Base-by-base conservation (phyloP, 2,113 vertebrate genomes). In the Phylloscopus trochiloides region DNA sequence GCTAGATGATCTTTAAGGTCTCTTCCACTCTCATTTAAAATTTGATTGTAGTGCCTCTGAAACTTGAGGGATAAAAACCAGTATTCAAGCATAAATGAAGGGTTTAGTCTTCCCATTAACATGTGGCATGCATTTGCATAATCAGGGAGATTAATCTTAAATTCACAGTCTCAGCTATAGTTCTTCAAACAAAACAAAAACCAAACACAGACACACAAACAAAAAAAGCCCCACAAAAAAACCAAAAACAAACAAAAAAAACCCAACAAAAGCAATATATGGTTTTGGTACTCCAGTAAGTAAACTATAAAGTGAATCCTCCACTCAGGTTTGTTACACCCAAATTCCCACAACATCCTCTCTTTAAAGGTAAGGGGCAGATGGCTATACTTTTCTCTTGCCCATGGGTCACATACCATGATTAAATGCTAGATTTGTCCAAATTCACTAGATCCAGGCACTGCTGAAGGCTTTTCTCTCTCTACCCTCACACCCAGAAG, bases 401-500 rank as follows among this genome's bases (percentile, higher is more conserved):
- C 22, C 34, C 8, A 15, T 7, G 14, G 48, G 24, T 11, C 51
- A 71, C 61, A 29, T 22, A n/a, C 20, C 7, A 32, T 7, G 29
- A 45, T 6, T 54, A 61, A 88, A 52, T 14, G 50, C 11, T 57
- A 68, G 25, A 88, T 43, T 38, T 65, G 7, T 24, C 62, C 31
- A 63, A 51, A 66, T 55, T 80, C 65, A 28, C 20, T 10, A 61
- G 13, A 25, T 2, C 5, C 0, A 5, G 36, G 21, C 18, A n/a
- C 40, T 22, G 48, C 36, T 54, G 55, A 74, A 50, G 25, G 31
- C 15, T 88, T 65, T 74, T 42, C 34, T 36, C 14, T 25, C 42
- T 66, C 34, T 34, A 34, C 10, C 9, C 7, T 22, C 17, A 20
- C 0, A 1, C 2, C 8, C 4, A 0, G 0, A 87, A 73, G 54